Percentiles rank a stretch among this genome's conserved stretches.
These are phyloP conservation scores for Andrena camellia DNA, from an alignment of 2,888 invertebrate genomes.

Conservation along the genomic window DNA sequence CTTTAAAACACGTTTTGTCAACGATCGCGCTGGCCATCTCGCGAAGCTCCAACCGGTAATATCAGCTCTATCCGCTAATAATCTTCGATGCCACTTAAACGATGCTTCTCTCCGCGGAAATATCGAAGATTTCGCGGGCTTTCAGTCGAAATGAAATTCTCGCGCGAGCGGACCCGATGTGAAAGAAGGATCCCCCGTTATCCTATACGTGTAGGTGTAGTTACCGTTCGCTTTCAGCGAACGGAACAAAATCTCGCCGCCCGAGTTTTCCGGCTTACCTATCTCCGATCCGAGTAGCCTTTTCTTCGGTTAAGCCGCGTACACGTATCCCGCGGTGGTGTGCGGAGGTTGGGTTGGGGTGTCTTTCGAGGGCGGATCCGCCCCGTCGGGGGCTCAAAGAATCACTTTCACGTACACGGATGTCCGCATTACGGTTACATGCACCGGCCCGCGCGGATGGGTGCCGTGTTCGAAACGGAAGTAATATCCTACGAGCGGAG, in stretches of 20 bases:
- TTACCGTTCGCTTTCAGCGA: constrained; percentile 46
- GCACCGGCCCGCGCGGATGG: constrained; percentile 4
- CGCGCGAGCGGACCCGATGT: background rate
- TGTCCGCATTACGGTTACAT: constrained; percentile 46
- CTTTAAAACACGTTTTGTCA: too few relatives aligned
- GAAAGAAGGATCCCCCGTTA: constrained; percentile 33
- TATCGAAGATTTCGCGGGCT: constrained; percentile 9
- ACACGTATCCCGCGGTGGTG: constrained; percentile 10
- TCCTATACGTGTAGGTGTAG: constrained; percentile 31
- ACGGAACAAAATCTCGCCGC: constrained; percentile 39
- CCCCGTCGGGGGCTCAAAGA: constrained; percentile 40
- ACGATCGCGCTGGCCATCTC: too few relatives aligned
- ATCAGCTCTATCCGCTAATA: background rate
- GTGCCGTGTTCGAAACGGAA: constrained; percentile 37
- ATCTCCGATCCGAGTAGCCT: constrained; percentile 51
- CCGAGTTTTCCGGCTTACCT: constrained; percentile 50
- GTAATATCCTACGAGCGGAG: constrained; percentile 44
- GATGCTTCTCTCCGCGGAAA: background rate
- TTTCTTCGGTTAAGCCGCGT: constrained; percentile 48
- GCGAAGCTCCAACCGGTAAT: too few relatives aligned
- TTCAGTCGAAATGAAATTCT: constrained; percentile 27
- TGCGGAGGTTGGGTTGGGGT: background rate
- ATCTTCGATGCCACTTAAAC: background rate
- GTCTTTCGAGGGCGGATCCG: constrained; percentile 3
- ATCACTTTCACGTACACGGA: constrained; percentile 55